phyloP scores from a whole-genome alignment of 2,113 vertebrate genomes.

The Sapajus apella region DNA sequence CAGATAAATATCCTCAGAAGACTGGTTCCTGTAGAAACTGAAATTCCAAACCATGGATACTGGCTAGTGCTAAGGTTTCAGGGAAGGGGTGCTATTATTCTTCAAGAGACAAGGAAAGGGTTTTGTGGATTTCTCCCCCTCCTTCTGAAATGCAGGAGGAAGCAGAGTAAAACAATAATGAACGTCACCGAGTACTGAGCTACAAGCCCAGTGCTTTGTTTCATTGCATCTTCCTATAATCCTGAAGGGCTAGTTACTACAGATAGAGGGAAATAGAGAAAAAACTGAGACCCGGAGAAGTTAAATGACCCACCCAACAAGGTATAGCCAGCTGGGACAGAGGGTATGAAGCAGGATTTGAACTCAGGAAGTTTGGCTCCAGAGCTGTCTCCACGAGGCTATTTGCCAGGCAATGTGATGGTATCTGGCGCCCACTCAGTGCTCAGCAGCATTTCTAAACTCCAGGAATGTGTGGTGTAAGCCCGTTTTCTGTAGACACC shows the following conservation, averaged over 20 bases:
- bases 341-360: background rate
- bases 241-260: background rate
- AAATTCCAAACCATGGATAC: background rate
- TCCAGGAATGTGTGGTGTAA: background rate
- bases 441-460: background rate
- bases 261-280: background rate
- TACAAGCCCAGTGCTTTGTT: background rate
- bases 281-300: background rate
- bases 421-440: background rate
- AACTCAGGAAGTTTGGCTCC: background rate
- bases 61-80: background rate
- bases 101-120: background rate
- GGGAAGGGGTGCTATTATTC: conserved; percentile 18
- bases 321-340: background rate
- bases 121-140: background rate
- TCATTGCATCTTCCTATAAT: background rate
- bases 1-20: background rate
- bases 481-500: background rate
- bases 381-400: background rate
- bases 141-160: background rate
- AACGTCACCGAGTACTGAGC: background rate
- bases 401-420: background rate
- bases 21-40: background rate
- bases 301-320: background rate
- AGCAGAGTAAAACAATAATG: conserved; percentile 11